Conservation (phyloP, 2,888 invertebrate genomes). For the Tetragonisca angustula region DNA sequence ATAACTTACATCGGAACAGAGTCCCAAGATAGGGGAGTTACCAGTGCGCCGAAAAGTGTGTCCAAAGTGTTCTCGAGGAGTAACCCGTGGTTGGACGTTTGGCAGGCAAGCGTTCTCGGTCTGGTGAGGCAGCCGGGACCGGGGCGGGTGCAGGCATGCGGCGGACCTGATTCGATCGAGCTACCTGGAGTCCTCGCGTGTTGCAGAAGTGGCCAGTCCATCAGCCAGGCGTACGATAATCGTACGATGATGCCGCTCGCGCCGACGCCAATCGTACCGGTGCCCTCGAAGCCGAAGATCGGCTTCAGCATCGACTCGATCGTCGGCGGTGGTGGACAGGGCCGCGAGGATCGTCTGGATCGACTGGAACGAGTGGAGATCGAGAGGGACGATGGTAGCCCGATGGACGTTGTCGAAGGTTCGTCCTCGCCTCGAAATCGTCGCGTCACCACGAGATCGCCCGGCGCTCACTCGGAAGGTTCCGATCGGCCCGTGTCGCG, state of each 20-base stretch:
- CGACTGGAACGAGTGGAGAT: conserved; percentile 78
- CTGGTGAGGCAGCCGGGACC: conserved; percentile 12
- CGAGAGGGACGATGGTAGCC: conserved; percentile 77
- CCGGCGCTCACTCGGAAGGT: conserved; percentile 85
- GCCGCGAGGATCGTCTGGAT: conserved; percentile 74
- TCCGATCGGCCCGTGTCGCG: conserved; percentile 83
- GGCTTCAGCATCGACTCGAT: conserved; percentile 98
- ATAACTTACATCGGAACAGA: no score
- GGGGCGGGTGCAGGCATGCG: conserved; percentile 56
- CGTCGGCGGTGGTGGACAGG: conserved; percentile 90
- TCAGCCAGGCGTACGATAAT: conserved; percentile 70
- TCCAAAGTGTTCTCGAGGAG: conserved; percentile 35
- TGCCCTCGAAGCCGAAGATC: conserved; percentile 96
- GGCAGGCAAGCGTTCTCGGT: conserved; percentile 8
- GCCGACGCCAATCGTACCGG: conserved; percentile 96
- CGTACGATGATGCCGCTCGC: conserved; percentile 96
- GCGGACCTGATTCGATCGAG: conserved; percentile 56
- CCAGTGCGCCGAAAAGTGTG: conserved; percentile 22
- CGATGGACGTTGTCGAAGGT: conserved; percentile 80
- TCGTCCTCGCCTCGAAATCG: conserved; percentile 79
- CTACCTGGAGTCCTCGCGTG: conserved; percentile 20
- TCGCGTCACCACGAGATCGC: conserved; percentile 80
- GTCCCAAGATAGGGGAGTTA: neutral
- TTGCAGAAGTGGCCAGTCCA: conserved; percentile 56
- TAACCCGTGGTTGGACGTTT: conserved; percentile 13